A percentile compares a stretch with the other conserved stretches of the same genome.
phyloP scores from a whole-genome alignment of 2,888 invertebrate species.

The Cheilosia vernalis region DNA sequence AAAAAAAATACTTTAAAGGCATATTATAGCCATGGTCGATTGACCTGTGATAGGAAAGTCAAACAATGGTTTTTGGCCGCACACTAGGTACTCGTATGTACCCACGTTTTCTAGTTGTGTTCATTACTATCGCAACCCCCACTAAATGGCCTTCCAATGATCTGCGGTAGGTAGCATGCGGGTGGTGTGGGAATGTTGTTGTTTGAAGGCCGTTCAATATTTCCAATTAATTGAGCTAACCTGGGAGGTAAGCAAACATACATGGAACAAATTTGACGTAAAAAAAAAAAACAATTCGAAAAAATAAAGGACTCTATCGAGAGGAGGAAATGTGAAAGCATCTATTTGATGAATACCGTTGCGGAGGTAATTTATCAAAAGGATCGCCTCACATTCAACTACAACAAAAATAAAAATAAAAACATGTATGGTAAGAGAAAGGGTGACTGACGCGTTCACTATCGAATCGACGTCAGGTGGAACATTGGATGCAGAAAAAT shows the following conservation, averaged over 20 bases:
- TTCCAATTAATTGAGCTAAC: slow-evolving; percentile 75
- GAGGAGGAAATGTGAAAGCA: slow-evolving; percentile 32
- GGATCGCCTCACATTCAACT: slow-evolving; percentile 57
- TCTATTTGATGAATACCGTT: slow-evolving; percentile 59
- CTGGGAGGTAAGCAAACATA: slow-evolving; percentile 67
- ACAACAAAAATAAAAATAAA: slow-evolving; percentile 1
- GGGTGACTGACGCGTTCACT: slow-evolving; percentile 43
- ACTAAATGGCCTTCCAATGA: slow-evolving; percentile 60
- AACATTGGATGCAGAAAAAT: slow-evolving; percentile 32
- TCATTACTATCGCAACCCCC: slow-evolving; percentile 32
- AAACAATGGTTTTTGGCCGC: slow-evolving; percentile 40
- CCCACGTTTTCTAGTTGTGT: slow-evolving; percentile 1
- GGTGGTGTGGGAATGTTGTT: slow-evolving; percentile 49
- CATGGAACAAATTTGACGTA: slow-evolving; percentile 33
- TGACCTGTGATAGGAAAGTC: slow-evolving; percentile 53
- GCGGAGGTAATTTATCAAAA: slow-evolving; percentile 71
- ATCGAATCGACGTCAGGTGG: slow-evolving; percentile 53
- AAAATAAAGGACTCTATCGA: slow-evolving; percentile 45
- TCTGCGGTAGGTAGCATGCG: slow-evolving; percentile 29
- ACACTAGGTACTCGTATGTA: neutral
- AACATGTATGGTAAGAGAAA: slow-evolving; percentile 19
- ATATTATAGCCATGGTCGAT: slow-evolving; percentile 27
- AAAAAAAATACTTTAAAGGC: slow-evolving; percentile 14
- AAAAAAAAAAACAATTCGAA: slow-evolving; percentile 39
- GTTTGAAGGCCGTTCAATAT: slow-evolving; percentile 71